These are phyloP conservation scores for Cyphomyrmex costatus DNA, from an alignment of 1,140 invertebrate species.

Conservation along the genomic window DNA sequence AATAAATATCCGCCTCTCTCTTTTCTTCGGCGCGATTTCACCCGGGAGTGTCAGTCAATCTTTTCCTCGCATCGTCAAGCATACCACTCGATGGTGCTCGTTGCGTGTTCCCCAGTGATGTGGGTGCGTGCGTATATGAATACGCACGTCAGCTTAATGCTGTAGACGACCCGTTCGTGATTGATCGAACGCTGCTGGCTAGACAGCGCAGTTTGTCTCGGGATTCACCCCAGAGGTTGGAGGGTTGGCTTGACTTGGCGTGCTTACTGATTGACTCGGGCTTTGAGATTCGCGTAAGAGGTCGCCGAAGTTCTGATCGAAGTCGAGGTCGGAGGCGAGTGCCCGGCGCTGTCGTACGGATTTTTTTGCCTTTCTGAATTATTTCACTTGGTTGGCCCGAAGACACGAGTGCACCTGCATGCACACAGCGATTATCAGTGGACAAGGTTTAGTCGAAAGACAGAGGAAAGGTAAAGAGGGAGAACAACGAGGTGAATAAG, in stretches of 20 bases:
- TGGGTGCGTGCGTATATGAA: conserved; percentile 49
- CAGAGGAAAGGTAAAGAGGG: conserved; percentile 28
- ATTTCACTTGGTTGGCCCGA: conserved; percentile 52
- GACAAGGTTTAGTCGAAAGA: conserved; percentile 21
- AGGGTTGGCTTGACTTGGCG: conserved; percentile 47
- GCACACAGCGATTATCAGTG: conserved; percentile 28
- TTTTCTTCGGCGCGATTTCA: conserved; percentile 38
- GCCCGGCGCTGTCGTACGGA: background rate
- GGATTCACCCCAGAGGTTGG: conserved; percentile 50
- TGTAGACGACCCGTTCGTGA: conserved; percentile 53
- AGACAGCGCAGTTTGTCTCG: conserved; percentile 70
- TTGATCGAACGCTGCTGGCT: conserved; percentile 67
- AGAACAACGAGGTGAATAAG: background rate
- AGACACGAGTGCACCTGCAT: conserved; percentile 60
- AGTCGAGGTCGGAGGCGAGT: background rate
- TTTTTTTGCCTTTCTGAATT: conserved; percentile 34
- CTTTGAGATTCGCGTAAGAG: conserved; percentile 26
- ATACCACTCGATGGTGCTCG: conserved; percentile 1
- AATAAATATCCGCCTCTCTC: background rate
- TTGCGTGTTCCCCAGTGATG: conserved; percentile 1
- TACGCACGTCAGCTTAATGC: conserved; percentile 60
- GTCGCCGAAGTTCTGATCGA: conserved; percentile 20
- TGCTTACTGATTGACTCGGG: conserved; percentile 65
- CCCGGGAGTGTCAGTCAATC: conserved; percentile 6
- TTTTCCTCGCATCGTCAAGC: conserved; percentile 36